Conservation (phyloP, 2,113 vertebrate genomes). For the Pampusana beccarii region DNA sequence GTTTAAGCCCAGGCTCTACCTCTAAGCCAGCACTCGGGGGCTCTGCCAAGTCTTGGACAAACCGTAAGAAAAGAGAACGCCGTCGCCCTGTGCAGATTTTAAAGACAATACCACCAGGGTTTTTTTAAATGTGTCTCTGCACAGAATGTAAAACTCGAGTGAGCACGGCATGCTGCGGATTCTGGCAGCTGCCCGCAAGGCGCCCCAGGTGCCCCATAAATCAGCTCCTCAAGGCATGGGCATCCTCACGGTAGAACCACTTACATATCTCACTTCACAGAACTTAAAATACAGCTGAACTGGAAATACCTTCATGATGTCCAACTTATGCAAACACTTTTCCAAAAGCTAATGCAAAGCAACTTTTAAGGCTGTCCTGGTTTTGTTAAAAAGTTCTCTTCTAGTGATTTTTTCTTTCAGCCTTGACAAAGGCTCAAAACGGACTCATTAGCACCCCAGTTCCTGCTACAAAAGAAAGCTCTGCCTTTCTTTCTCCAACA, state of each 20-base stretch:
- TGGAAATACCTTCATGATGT: rapidly evolving
- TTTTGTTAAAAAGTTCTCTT: too few species aligned
- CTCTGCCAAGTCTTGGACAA: not conserved
- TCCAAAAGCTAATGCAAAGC: not conserved
- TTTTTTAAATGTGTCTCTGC: not conserved
- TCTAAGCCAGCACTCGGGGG: not conserved
- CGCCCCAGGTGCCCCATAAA: not conserved
- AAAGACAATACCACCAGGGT: not conserved
- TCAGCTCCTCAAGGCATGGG: rapidly evolving
- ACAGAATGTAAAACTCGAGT: rapidly evolving
- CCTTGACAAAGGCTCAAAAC: not conserved
- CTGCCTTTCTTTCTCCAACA: not conserved
- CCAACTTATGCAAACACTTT: not conserved
- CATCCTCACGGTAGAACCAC: not conserved
- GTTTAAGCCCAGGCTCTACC: not conserved
- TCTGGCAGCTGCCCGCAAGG: not conserved
- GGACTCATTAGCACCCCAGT: too few species aligned
- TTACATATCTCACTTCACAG: rapidly evolving
- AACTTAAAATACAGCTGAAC: not conserved
- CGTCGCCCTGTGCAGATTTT: rapidly evolving
- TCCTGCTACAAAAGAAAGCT: not conserved
- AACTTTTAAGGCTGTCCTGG: too few species aligned
- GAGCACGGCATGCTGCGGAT: rapidly evolving
- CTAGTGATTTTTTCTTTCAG: too few species aligned
- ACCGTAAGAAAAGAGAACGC: not conserved